Evolutionary conservation across 2,113 vertebrate genomes (phyloP).

Genomic region (Bos javanicus): DNA sequence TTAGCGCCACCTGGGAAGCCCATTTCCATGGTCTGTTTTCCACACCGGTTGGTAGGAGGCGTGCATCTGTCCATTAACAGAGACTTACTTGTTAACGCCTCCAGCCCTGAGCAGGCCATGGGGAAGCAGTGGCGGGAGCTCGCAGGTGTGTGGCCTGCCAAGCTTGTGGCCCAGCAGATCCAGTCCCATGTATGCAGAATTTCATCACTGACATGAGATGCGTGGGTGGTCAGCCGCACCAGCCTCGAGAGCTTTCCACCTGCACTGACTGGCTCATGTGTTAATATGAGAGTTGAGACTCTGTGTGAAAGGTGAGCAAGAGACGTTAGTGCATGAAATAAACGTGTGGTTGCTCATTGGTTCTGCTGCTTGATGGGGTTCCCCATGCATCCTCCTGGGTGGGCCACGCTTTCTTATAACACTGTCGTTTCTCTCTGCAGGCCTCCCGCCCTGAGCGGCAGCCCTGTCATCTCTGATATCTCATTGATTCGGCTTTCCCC

Average conservation of each 20-base stretch:
- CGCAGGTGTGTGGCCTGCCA: rapidly evolving
- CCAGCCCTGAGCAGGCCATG: neutral
- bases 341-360: neutral
- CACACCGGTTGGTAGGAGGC: neutral
- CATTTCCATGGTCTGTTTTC: neutral
- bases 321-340: neutral
- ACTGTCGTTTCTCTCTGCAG: slow-evolving; percentile 79
- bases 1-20: neutral
- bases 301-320: rapidly evolving
- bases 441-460: slow-evolving; percentile 90
- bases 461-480: slow-evolving; percentile 96
- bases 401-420: neutral
- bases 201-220: rapidly evolving
- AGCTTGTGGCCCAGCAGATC: neutral
- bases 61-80: neutral
- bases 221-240: rapidly evolving
- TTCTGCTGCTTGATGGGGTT: too few relatives aligned
- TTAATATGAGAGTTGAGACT: neutral
- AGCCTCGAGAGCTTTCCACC: neutral
- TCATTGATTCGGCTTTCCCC: slow-evolving; percentile 96
- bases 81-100: neutral
- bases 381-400: rapidly evolving
- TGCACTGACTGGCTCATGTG: neutral
- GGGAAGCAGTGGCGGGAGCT: neutral
- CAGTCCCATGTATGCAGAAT: rapidly evolving